Base-by-base conservation (phyloP, 2,888 invertebrate genomes). In the Salpingus planirostris region DNA sequence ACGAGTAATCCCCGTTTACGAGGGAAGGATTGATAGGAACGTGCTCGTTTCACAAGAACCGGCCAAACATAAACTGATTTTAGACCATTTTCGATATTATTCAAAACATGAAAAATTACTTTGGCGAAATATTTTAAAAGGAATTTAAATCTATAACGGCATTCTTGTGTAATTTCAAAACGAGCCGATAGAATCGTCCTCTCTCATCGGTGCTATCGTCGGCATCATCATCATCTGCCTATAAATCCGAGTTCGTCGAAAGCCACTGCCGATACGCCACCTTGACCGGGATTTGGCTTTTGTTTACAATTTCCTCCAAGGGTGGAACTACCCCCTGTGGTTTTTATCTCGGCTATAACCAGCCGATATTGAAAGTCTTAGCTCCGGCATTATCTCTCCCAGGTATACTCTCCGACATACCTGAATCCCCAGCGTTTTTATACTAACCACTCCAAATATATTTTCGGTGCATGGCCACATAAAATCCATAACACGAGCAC, bases 361-460 rank as follows among this genome's bases (percentile, higher is more conserved):
- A 34, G 28, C 37, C 41, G 41, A 45, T 45, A 43, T 43, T 43
- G 38, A 38, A 43, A 41, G 40, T 37, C 33, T 41, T 40, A 43
- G 38, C 38, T 38, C 29, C 32, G 31, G 42, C 33, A 44, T 44
- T 47, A 47, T 45, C 44, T 46, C 40, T 44, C 44, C 31, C 46
- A 47, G 47, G 46, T 47, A 47, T 35, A 38, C 26, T 8, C 18
- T n/a, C 5, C 32, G 29, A 26, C 36, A 32, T 44, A 46, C 46
- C 45, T 47, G 47, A 33, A 38, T 31, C 34, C 42, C 35, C 26
- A 44, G 42, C 35, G 37, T 40, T 44, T 40, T 47, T 43, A 39
- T 46, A 47, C 43, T 44, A 47, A 35, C 43, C 44, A 47, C 41
- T 44, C 37, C 29, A 37, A 45, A 45, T 42, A 45, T 40, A 33